Base-by-base conservation (phyloP, 2,113 vertebrate genomes). In the Dolichallabes microphthalmus region DNA sequence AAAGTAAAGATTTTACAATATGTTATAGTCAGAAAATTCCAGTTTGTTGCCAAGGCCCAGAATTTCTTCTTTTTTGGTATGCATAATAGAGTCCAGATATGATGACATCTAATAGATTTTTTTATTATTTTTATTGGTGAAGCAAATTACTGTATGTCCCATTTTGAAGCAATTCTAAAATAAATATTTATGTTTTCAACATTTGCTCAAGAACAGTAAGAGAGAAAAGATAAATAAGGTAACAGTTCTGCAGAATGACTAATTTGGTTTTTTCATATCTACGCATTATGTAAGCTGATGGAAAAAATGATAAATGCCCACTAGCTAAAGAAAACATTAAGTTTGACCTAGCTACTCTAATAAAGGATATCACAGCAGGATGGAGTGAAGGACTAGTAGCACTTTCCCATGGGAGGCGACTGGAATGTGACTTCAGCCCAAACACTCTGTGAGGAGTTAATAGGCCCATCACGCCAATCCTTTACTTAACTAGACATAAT, bases 381-480 rank as follows among this genome's bases (percentile, higher is more conserved):
- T 39, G 71, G n/a, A 63, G n/a, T 75, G 11, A 22, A 84, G 55
- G 19, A 25, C 39, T n/a, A 22, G 25, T 27, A 53, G 57, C 27
- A 6, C 63, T 7, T 64, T 74, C 30, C 39, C 27, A 57, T 39
- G 15, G 58, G 39, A 52, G 27, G 86, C 30, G 35, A 39, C 81
- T 32, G 86, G 86, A 89, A 87, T 89, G 80, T 86, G 88, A 83
- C 80, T 84, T 87, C 60, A 83, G 68, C 77, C 64, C 80, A 75
- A 22, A 75, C 22, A 66, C 68, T 35, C 53, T 85, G 80, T 63
- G 80, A 81, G 63, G 52, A 68, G 32, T 79, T 75, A 84, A 85
- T 45, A 60, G 15, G 22, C n/a, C 30, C 85, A 57, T 66, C 25
- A 15, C 79, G 45, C 58, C 78, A 66, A 52, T 64, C 45, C 12